Base-by-base conservation (phyloP, 2,113 vertebrate species). In the Sylvia atricapilla region DNA sequence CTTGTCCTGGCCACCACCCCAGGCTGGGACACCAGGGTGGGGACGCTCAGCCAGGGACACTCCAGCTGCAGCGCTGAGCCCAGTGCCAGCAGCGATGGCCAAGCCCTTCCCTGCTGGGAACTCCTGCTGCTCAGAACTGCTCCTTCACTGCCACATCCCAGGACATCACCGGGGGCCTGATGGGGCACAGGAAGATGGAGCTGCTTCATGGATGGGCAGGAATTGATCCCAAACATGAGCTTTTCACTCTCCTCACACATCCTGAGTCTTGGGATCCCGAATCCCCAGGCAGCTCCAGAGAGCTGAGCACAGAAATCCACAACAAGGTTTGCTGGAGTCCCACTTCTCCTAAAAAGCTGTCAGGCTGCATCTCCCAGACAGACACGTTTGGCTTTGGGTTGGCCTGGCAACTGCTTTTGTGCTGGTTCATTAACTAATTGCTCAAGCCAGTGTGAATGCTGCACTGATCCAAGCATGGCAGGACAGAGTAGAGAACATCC, bases 381-480 rank as follows among this genome's bases (percentile, higher is more conserved):
- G 67, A 80, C 28, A 22, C 6, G 27, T 24, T 86, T 66, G 77
- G 79, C 83, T 93, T 88, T 31, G 88, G 90, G 85, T 90, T 95
- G 91, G 85, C 90, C 30, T 84, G 93, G 92, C 92, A 96, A 96
- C 93, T 70, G 68, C 85, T 67, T 92, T 82, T 75, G 53, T 93
- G 87, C 93, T 62, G 94, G 20, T 91, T 94, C 93, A 62, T 94
- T 78, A 91, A 56, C 25, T 63, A 53, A 97, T 95, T 93, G 87
- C 84, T 86, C 69, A 67, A 69, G 90, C 28, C 78, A 74, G 23
- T 55, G 91, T 73, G 75, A 85, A 69, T 10, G 56, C 11, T 84
- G 60, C 89, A 63, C 5, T 15, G 76, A 62, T n/a, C 63, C 62
- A 20, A 30, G 49, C 62, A 64, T 1, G 1, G 41, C 4, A 23